These are phyloP conservation scores for Acyrthosiphon pisum DNA, from an alignment of 1,140 invertebrate genomes.

Conservation along the genomic window DNA sequence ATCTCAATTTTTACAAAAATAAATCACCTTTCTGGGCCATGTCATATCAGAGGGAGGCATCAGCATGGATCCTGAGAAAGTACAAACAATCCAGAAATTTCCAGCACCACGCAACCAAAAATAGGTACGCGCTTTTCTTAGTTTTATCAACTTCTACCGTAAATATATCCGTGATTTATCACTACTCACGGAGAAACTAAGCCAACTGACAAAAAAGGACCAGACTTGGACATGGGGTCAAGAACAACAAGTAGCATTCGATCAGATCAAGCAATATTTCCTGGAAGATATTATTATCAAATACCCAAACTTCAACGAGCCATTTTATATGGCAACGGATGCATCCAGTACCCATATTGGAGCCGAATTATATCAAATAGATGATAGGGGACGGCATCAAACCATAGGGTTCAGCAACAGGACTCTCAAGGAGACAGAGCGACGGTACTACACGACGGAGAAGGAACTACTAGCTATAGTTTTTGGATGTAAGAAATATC, in stretches of 20 bases:
- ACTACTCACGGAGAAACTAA: not conserved
- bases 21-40: not conserved
- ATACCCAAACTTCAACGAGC: slow-evolving; percentile 53
- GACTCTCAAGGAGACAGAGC: too few species aligned
- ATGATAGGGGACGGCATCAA: not conserved
- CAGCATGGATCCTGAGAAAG: not conserved
- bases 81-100: not conserved
- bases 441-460: not conserved
- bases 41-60: not conserved
- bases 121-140: not conserved
- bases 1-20: not conserved
- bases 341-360: not conserved
- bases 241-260: not conserved
- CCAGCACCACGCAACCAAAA: not conserved
- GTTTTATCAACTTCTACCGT: not conserved
- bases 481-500: not conserved
- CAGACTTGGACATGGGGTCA: not conserved
- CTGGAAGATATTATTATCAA: slow-evolving; percentile 53
- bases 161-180: not conserved
- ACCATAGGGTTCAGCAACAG: not conserved
- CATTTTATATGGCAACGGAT: not conserved
- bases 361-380: slow-evolving; percentile 6
- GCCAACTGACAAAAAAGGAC: not conserved
- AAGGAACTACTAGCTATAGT: not conserved
- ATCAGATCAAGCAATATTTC: not conserved